Conservation (phyloP, 2,797 vertebrate genomes). For the Bovichtus variegatus region DNA sequence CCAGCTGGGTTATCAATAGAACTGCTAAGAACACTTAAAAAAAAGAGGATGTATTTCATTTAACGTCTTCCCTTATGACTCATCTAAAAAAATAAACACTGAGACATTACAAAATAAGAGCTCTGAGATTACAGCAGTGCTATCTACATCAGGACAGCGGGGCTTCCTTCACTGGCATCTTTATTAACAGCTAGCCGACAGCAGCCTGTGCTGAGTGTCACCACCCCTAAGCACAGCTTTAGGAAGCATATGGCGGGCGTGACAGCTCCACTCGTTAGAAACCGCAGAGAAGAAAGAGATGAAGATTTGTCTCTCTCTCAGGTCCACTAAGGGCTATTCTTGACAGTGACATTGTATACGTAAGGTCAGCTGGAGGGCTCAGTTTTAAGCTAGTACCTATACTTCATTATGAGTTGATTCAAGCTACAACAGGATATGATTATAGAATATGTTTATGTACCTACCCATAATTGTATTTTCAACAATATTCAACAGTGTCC, state of each 20-base stretch:
- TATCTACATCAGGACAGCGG: not conserved
- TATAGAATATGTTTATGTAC: not conserved
- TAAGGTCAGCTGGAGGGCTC: not conserved
- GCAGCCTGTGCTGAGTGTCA: not conserved
- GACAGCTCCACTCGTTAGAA: conserved; percentile 25
- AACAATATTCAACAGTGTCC: not conserved
- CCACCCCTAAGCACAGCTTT: not conserved
- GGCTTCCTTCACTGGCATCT: not conserved
- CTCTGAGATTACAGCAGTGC: not conserved
- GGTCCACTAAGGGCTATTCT: not conserved
- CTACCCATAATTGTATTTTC: too few relatives aligned
- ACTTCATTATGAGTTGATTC: not conserved
- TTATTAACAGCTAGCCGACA: too few relatives aligned
- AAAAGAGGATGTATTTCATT: conserved; percentile 11
- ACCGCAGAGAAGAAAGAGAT: not conserved
- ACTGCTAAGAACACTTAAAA: too few relatives aligned
- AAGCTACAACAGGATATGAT: not conserved
- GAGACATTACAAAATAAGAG: not conserved
- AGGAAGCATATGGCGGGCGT: conserved; percentile 44
- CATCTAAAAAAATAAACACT: not conserved
- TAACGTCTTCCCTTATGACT: conserved; percentile 5
- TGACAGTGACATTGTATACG: not conserved
- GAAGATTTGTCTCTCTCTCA: not conserved
- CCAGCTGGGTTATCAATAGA: not conserved
- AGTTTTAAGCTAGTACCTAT: not conserved